Base-by-base conservation (phyloP, 2,888 invertebrate species). In the Pharmacophagus antenor region DNA sequence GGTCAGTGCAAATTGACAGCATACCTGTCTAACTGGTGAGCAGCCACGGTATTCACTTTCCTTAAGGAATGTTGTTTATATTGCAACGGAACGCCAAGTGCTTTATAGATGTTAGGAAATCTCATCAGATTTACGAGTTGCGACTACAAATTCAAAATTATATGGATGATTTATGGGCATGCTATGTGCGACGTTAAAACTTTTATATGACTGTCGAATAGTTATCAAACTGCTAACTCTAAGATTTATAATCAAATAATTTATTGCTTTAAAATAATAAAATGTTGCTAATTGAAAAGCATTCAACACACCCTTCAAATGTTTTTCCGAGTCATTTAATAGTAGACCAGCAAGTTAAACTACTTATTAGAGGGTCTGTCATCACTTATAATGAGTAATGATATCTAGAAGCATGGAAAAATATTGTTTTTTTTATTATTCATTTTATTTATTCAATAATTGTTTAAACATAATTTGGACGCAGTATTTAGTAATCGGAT, bases 1-100 rank as follows among this genome's bases (percentile, higher is more conserved):
- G 63, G 64, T 63, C 65, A 63, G 61, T 44, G 61, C 55, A 57
- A 65, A 69, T 64, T 62, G 62, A 60, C 71, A 64, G 72, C 74
- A 74, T 77, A 74, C 68, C 75, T 77, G 76, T 74, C 72, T 79
- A 76, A 77, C 71, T 66, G 70, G 73, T 67, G 73, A 74, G 69
- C 68, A 47, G 56, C 56, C 51, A 54, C 56, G 65, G 69, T 73
- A 79, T 81, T 77, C 80, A 77, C 83, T 83, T 84, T 84, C 81
- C 71, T 72, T 58, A 57, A 63, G 79, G 83, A 79, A 84, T 85
- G 78, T 62, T 63, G 75, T 70, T 70, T 67, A 72, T 65, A 69
- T 62, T 63, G 56, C 31, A 60, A 58, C 56, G 62, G 57, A 41
- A 50, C 31, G 57, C 42, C 17, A 22, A 55, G 57, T 48, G 47